Conservation (phyloP, 2,888 invertebrate species). For the Pyrocoelia pectoralis region DNA sequence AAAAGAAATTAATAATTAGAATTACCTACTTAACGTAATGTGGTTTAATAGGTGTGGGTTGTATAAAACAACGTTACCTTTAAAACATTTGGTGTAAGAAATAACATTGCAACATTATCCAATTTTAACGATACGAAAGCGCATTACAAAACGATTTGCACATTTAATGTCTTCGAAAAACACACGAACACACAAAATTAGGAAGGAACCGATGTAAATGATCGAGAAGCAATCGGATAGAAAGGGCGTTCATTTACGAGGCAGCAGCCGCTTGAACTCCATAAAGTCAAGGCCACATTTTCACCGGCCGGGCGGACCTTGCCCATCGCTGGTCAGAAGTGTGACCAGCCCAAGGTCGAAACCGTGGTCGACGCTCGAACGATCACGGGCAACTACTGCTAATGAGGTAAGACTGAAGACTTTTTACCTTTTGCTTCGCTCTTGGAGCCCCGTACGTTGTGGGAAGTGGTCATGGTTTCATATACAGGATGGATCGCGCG, state of each 20-base stretch:
- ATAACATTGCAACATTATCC: constrained; percentile 23
- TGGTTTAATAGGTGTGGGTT: background rate
- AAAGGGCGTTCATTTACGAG: constrained; percentile 52
- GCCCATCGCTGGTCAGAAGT: constrained; percentile 57
- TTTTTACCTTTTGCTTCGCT: constrained; percentile 17
- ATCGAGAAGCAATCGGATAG: constrained; percentile 47
- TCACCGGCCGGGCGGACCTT: constrained; percentile 57
- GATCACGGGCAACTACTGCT: constrained; percentile 44
- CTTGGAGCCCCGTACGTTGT: constrained; percentile 23
- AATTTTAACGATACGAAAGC: background rate
- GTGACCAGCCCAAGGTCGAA: constrained; percentile 58
- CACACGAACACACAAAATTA: constrained; percentile 13
- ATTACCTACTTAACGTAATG: too few species aligned
- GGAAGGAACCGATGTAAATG: constrained; percentile 20
- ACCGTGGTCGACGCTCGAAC: constrained; percentile 47
- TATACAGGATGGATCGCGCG: constrained; percentile 17
- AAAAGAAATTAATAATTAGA: constrained; percentile 25
- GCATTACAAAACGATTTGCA: too few species aligned
- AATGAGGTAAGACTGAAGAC: constrained; percentile 40
- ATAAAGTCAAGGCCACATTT: constrained; percentile 58
- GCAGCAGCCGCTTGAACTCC: constrained; percentile 50
- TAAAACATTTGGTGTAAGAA: constrained; percentile 24
- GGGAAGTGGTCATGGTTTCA: constrained; percentile 21
- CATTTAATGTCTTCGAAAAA: constrained; percentile 1
- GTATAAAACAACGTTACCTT: constrained; percentile 16